Base-by-base conservation (phyloP, 1,140 invertebrate species). In the Anastatus disparis region DNA sequence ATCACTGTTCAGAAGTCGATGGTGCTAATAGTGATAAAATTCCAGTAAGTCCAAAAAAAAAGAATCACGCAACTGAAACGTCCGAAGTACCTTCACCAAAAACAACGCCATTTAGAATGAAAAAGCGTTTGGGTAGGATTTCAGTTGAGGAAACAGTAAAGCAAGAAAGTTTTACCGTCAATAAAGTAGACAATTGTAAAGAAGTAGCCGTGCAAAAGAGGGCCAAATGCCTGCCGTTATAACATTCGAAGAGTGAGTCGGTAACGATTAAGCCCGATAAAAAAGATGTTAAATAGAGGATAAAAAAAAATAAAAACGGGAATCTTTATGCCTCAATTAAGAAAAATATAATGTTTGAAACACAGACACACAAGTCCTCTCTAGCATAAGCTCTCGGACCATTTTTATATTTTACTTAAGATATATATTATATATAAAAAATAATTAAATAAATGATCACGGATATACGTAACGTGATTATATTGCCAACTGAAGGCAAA, bases 171-270 rank as follows among this genome's bases (percentile, higher is more conserved):
- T 86, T 85, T 77, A 81, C 81, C 56, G 73, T 77, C 44, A 85
- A 84, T 70, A 80, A 82, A 20, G 46, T 62, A 12, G 48, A 50
- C 68, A 81, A 85, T 75, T 84, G 80, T 75, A 82, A 78, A 71
- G 80, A 83, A 42, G 72, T 81, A 42, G 76, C 79, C 8, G 67
- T 76, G 42, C 82, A 85, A 58, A 84, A 84, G 75, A 81, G 78
- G 72, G 83, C 81, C 62, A 85, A 84, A 75, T 85, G 83, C 76
- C 82, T 85, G 69, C 85, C 84, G 22, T 82, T 85, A 79, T 85
- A 85, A 82, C 80, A 74, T 35, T 26, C 63, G 71, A 53, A 22
- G 20, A 13, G 27, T 13, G 29, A 62, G 15, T 20, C 44, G 46
- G n/a, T n/a, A n/a, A 31, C 22, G 26, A 20, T 2, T 9, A 40